Evolutionary conservation across 2,797 vertebrate genomes (phyloP).

Genomic region (Luscinia megarhynchos): DNA sequence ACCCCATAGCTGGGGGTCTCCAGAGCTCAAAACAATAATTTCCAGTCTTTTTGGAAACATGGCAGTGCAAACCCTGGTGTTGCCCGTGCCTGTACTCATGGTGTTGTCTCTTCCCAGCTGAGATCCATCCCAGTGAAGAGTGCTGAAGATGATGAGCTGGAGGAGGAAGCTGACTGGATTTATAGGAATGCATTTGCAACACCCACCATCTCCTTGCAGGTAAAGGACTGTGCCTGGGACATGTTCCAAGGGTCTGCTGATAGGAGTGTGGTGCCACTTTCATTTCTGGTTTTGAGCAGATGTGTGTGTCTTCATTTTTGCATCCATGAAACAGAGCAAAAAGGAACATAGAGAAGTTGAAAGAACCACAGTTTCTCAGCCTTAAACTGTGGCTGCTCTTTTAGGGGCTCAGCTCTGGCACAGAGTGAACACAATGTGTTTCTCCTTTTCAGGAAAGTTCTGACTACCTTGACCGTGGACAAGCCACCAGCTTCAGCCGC

Average conservation of each 20-base stretch:
- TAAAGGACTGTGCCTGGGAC: conserved; percentile 42
- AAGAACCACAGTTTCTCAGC: background rate
- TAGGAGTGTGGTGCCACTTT: background rate
- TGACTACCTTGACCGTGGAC: conserved; percentile 94
- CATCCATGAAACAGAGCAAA: background rate
- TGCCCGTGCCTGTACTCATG: background rate
- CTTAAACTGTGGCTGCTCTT: background rate
- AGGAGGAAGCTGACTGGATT: conserved; percentile 99
- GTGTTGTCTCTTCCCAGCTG: conserved; percentile 77
- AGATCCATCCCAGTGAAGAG: conserved; percentile 91
- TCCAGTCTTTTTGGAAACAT: background rate
- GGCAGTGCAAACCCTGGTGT: background rate
- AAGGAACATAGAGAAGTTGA: background rate
- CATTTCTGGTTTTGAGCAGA: background rate
- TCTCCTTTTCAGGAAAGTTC: conserved; percentile 85
- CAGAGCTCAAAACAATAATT: background rate
- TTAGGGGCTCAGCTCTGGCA: background rate
- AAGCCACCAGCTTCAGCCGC: conserved; percentile 89
- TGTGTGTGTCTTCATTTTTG: fast-evolving
- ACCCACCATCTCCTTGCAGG: conserved; percentile 97
- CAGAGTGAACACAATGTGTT: background rate
- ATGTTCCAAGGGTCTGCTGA: background rate
- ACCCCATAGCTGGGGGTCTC: background rate
- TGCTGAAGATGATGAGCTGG: conserved; percentile 96
- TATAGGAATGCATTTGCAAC: conserved; percentile 97